A percentile compares a stretch with the other conserved stretches of the same genome.
Conservation (phyloP, 2,113 vertebrate species). For the Speoplatyrhinus poulsoni region DNA sequence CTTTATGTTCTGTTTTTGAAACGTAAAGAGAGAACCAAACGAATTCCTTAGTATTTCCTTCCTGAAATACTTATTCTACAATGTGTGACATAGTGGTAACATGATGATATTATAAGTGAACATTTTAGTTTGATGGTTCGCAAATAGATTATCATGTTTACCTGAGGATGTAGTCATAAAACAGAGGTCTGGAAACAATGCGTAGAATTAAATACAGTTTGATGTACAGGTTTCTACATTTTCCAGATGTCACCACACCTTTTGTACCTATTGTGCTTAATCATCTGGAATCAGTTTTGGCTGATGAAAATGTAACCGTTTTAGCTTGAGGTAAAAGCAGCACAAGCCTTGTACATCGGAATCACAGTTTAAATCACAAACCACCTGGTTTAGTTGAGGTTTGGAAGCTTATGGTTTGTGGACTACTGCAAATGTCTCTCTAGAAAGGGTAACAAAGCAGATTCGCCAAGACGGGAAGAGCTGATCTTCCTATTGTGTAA, state of each 20-base stretch:
- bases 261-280: slow-evolving; percentile 61
- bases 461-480: slow-evolving; percentile 12
- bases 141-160: slow-evolving; percentile 24
- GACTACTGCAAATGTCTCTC: slow-evolving; percentile 54
- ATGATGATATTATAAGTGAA: background rate
- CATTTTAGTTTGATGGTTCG: background rate
- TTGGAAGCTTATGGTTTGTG: slow-evolving; percentile 58
- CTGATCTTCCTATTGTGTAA: slow-evolving; percentile 31
- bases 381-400: slow-evolving; percentile 32
- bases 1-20: slow-evolving; percentile 53
- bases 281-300: slow-evolving; percentile 39
- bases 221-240: slow-evolving; percentile 3
- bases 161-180: slow-evolving; percentile 59
- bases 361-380: slow-evolving; percentile 61
- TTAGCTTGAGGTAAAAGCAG: slow-evolving; percentile 63
- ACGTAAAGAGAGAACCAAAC: background rate
- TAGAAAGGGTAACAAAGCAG: slow-evolving; percentile 23
- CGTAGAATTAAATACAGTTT: slow-evolving; percentile 1
- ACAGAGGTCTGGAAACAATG: slow-evolving; percentile 33
- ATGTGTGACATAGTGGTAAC: background rate
- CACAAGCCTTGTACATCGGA: slow-evolving; percentile 33
- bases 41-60: background rate
- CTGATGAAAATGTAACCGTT: slow-evolving; percentile 47
- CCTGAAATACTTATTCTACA: slow-evolving; percentile 13
- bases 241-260: slow-evolving; percentile 33